Base-by-base conservation (phyloP, 2,797 vertebrate genomes). In the Silurus lanzhouensis region DNA sequence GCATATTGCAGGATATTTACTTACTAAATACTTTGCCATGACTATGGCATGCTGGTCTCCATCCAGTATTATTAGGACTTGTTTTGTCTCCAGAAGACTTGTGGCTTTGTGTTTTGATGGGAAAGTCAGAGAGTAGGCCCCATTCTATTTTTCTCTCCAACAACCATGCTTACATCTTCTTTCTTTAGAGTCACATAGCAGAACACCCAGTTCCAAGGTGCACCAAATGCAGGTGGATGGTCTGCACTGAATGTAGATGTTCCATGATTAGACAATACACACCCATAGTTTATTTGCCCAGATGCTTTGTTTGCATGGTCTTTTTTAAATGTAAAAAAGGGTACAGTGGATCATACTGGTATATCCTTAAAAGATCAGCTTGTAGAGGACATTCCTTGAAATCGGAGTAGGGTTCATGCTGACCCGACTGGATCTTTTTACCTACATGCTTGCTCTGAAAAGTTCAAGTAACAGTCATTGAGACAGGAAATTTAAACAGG, bases 121-220 rank as follows among this genome's bases (percentile, higher is more conserved):
- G 88, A 90, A 91, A 88, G 88, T 72, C 81, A 92, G 90, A 89
- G 92, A 91, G 87, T 80, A n/a, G 87, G 84, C 87, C 81, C 46
- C 75, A 84, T 90, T 76, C 85, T 81, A 76, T 87, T 48, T 76
- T 85, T 83, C 88, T 87, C 71, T 81, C 84, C 86, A 89, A 19
- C 89, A 86, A 82, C 87, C 88, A 85, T 9, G 20, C 38, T 87
- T 86, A 82, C 89, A 87, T 91, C 92, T 90, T 91, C 88, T 92
- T 94, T 95, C 91, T 92, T 88, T 78, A 44, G 81, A 80, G 83
- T 90, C 93, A 92, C 90, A 89, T 64, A 91, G 91, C 92, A 91
- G 88, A 92, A 93, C 64, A 90, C 86, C 61, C 15, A 85, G 89
- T 89, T 88, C 80, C 91, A 84, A 88, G 80, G 25, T 85, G 85